phyloP scores from a whole-genome alignment of 2,113 vertebrate species.

The Columba janthina region DNA sequence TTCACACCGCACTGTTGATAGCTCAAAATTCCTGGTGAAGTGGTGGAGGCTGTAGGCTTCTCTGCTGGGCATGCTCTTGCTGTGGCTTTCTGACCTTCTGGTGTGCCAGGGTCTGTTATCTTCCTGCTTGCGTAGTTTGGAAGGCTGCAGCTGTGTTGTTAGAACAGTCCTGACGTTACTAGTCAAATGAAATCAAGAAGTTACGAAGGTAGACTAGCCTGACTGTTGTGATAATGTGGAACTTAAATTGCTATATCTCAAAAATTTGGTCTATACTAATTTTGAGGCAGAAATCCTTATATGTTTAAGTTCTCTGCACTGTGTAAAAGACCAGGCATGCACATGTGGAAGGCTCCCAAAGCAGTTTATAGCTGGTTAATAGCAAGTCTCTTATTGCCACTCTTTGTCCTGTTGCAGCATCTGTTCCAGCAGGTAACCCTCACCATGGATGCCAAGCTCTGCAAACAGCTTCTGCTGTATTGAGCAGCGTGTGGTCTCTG shows the following conservation, averaged over 20 bases:
- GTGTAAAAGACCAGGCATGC: background rate
- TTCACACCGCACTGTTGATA: background rate
- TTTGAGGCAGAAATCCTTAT: background rate
- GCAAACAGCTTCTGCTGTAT: slow-evolving; percentile 1
- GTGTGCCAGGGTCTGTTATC: background rate
- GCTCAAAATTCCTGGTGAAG: background rate
- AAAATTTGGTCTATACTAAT: background rate
- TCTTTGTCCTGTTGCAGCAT: background rate
- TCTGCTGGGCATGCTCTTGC: background rate
- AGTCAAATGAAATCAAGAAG: background rate
- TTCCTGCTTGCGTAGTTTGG: background rate
- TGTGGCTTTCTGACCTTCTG: background rate
- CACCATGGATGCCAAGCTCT: background rate
- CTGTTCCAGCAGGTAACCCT: background rate
- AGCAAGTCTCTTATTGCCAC: background rate
- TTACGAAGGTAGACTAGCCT: background rate
- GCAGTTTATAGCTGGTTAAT: background rate
- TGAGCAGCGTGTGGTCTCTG: background rate
- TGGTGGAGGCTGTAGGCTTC: background rate
- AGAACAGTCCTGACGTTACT: background rate
- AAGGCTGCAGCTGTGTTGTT: background rate
- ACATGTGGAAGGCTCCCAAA: background rate
- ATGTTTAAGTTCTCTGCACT: background rate
- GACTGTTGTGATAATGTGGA: background rate
- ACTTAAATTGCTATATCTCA: background rate